Base-by-base conservation (phyloP, 2,113 vertebrate species). In the Ceyx melanurus region DNA sequence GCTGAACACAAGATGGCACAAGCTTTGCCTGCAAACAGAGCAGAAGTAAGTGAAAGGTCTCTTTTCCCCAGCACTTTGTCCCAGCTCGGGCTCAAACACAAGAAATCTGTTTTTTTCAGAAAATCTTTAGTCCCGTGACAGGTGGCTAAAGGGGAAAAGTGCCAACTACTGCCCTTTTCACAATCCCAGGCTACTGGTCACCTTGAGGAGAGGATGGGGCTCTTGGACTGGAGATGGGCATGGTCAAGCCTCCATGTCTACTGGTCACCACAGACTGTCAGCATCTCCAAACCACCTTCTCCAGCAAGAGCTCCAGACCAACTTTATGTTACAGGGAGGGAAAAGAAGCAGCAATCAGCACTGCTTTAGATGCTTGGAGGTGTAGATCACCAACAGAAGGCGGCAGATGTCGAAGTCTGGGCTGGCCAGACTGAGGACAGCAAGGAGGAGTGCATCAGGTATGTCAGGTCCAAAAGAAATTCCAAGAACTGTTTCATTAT, bases 81-180 rank as follows among this genome's bases (percentile, higher is more conserved):
- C 48, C 72, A 82, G 25, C 22, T 12, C 73, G 45, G 43, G 45
- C 40, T 88, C n/a, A n/a, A 26, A 22, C 21, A 33, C 42, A 68
- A 90, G 83, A 76, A 48, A 77, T 42, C 18, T 43, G 73, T 57
- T 3, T 43, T 80, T 65, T 83, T 80, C 74, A 78, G 45, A 78
- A 84, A 56, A 76, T 67, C n/a, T 68, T 79, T 2, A 51, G 42
- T 25, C 53, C 37, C 56, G 22, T 5, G 15, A 37, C 72, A 86
- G 62, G 17, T 71, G 35, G 11, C 29, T 79, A 25, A 82, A 67
- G 29, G 42, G 31, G 66, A 79, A 57, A 37, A 15, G 25, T 51
- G 3, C 4, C 56, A 31, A 13, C 23, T 33, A 3, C 6, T 58
- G 31, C 14, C 46, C 43, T 75, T 68, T 71, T 11, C 5, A 1